A percentile compares a stretch with the other conserved stretches of the same genome.
These are phyloP conservation scores for Heliocidaris erythrogramma DNA, from an alignment of 35 echinoderm and acorn worm genomes.

Conservation along the genomic window DNA sequence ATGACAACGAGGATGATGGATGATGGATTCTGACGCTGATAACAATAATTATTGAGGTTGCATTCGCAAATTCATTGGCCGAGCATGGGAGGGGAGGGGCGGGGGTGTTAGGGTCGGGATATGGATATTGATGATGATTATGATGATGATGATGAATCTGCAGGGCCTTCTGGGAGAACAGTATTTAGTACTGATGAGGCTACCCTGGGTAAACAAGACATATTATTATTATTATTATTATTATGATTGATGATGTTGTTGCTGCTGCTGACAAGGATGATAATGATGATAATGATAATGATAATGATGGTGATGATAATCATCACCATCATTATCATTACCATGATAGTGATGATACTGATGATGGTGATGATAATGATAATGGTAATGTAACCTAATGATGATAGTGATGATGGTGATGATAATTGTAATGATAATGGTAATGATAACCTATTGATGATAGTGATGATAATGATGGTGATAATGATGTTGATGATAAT, in stretches of 20 bases:
- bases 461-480: background rate
- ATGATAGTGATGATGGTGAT: background rate
- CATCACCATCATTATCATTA: background rate
- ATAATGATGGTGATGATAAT: background rate
- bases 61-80: background rate
- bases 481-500: background rate
- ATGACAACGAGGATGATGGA: too few relatives aligned
- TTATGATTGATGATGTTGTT: constrained; percentile 1
- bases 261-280: too few relatives aligned
- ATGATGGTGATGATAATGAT: background rate
- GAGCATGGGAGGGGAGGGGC: background rate
- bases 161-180: background rate
- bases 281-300: background rate
- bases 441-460: constrained; percentile 6
- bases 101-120: too few relatives aligned
- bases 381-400: background rate
- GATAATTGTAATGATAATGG: constrained; percentile 5
- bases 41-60: background rate
- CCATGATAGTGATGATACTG: background rate
- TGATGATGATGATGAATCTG: background rate
- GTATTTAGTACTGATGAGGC: too few relatives aligned
- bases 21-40: too few relatives aligned
- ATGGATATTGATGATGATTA: background rate
- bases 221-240: background rate
- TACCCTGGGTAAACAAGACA: too few relatives aligned